Conservation (phyloP, 2,113 vertebrate genomes). For the Coreoperca whiteheadi region DNA sequence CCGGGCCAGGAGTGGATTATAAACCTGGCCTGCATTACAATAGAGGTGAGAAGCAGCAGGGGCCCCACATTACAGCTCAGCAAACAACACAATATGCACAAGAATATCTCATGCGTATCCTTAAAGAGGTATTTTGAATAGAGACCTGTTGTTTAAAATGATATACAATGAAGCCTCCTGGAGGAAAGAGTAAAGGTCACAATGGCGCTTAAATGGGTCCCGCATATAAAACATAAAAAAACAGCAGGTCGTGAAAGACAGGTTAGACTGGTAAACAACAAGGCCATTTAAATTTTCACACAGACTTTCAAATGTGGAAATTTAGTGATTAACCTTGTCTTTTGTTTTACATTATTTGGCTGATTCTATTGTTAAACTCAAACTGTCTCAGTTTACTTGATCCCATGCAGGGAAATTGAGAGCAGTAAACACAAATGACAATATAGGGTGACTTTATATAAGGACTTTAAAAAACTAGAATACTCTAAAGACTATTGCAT, state of each 20-base stretch:
- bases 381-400: not conserved
- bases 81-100: slow-evolving; percentile 67
- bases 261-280: slow-evolving; percentile 53
- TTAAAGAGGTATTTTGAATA: slow-evolving; percentile 51
- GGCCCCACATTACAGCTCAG: slow-evolving; percentile 47
- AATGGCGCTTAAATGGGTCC: slow-evolving; percentile 47
- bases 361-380: not conserved
- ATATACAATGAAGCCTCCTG: slow-evolving; percentile 65
- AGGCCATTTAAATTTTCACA: slow-evolving; percentile 30
- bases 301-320: slow-evolving; percentile 13
- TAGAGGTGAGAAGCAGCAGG: slow-evolving; percentile 71
- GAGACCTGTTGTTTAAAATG: slow-evolving; percentile 63
- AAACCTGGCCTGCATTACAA: slow-evolving; percentile 77
- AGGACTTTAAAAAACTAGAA: not conserved
- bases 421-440: not conserved
- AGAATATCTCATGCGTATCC: slow-evolving; percentile 43
- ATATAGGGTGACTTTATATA: not conserved
- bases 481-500: not conserved
- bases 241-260: slow-evolving; percentile 66
- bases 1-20: slow-evolving; percentile 64
- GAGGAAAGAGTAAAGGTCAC: slow-evolving; percentile 63
- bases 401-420: not conserved
- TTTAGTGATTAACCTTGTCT: not conserved
- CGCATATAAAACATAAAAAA: slow-evolving; percentile 43
- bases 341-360: not conserved